Evolutionary conservation across 2,113 vertebrate species (phyloP), one percentile per base, ranked within the genome.

Genomic region (Mionectes macconnelli): DNA sequence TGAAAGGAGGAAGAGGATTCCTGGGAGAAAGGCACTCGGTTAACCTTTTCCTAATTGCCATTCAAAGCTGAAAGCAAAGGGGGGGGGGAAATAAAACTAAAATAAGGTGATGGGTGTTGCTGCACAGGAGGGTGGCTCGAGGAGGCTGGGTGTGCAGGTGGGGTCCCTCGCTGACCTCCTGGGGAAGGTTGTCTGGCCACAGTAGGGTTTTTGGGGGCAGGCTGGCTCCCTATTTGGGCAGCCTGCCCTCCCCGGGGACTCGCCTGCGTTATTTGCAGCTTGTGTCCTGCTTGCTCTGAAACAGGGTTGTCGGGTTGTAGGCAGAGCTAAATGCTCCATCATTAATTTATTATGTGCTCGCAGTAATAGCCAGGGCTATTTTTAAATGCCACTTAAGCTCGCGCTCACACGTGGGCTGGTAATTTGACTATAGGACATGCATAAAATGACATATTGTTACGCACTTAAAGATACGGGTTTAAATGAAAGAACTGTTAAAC

Each of bases 21-120:
- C 98, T 98, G 97, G 95, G 98, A 98, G 97, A 98, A 98, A 98
- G 97, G 97, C 97, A 98, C 96, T 97, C 89, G 12, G 97, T 98
- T 98, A 98, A 98, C 97, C 97, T 98, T 97, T 97, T 96, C 96
- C 97, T 98, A 98, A 98, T 98, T 98, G 98, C 97, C 97, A 98
- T 98, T 98, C 97, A 97, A 96, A 94, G 94, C 95, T 95, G 96
- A 90, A 97, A 95, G 95, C 87, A 52, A 68, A 52, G 62, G 14
- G 11, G 30, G 35, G 62, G 18, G 27, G 14, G 4, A 0, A 1
- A 50, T 7, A 84, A 42, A 82, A 83, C 84, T 35, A 76, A 93
- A 96, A 63, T 35, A 77, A 63, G 91, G 30, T 37, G 92, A 45
- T 92, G 94, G 87, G 90, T 91, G 94, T 94, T 45, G 28, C 55